phyloP scores from a whole-genome alignment of 2,113 vertebrate genomes.

The Atrichornis clamosus region DNA sequence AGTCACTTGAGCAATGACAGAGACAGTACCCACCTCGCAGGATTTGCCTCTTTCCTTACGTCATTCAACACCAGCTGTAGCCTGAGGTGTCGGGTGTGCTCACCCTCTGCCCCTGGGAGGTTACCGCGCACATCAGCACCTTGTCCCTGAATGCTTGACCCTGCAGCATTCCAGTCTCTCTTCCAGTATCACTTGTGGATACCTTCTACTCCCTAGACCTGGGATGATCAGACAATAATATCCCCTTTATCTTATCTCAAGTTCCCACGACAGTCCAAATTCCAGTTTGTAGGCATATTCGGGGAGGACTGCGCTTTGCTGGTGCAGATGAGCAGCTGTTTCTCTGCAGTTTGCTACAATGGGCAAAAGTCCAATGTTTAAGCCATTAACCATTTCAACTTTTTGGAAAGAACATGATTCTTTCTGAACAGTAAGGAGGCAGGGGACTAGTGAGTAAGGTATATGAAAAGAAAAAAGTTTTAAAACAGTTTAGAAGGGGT shows the following conservation, averaged over 20 bases:
- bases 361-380: background rate
- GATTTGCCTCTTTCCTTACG: background rate
- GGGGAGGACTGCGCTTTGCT: background rate
- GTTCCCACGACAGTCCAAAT: background rate
- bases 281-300: fast-evolving
- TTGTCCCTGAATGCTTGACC: background rate
- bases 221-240: background rate
- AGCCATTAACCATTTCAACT: background rate
- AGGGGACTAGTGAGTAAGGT: background rate
- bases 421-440: background rate
- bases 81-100: background rate
- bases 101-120: background rate
- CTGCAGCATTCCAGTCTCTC: background rate
- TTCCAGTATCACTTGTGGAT: background rate
- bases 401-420: too few relatives aligned
- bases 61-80: background rate
- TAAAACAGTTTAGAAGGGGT: background rate
- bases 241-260: background rate
- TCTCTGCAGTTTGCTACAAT: background rate
- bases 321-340: background rate
- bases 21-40: background rate
- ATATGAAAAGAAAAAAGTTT: background rate
- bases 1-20: background rate
- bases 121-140: background rate
- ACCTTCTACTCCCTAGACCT: too few relatives aligned